Evolutionary conservation across 1,140 invertebrate species (phyloP).

Genomic region (Laupala kohalensis): DNA sequence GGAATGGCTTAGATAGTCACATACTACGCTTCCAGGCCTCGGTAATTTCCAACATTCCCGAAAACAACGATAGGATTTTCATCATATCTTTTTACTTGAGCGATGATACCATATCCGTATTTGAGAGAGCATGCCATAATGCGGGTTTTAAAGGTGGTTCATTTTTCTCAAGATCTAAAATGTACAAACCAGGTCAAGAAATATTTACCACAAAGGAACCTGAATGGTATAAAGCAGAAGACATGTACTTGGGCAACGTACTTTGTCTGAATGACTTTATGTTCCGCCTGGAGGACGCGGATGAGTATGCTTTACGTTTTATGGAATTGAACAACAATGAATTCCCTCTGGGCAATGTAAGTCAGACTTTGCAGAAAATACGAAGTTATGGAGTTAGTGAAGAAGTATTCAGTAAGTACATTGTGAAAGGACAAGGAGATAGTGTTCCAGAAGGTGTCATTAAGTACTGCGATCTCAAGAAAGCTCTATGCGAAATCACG

Average conservation of each 20-base stretch:
- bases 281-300: constrained; percentile 64
- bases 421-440: not conserved
- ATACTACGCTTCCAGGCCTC: constrained; percentile 65
- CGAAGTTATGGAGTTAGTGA: constrained; percentile 5
- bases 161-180: constrained; percentile 49
- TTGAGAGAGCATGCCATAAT: constrained; percentile 59
- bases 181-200: constrained; percentile 60
- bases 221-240: constrained; percentile 52
- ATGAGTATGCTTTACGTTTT: constrained; percentile 73
- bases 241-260: constrained; percentile 69
- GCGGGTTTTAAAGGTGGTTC: constrained; percentile 51
- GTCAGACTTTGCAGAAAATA: not conserved
- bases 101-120: constrained; percentile 73
- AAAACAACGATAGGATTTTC: constrained; percentile 56
- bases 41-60: constrained; percentile 53
- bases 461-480: constrained; percentile 24
- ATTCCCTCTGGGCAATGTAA: not conserved
- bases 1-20: constrained; percentile 56
- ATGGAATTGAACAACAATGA: constrained; percentile 69
- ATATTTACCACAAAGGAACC: constrained; percentile 52
- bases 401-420: constrained; percentile 12
- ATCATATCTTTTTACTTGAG: constrained; percentile 68
- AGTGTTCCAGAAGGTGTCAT: not conserved
- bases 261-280: constrained; percentile 61
- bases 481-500: constrained; percentile 38